Conservation (phyloP, 2,113 vertebrate genomes). For the Pipa parva region DNA sequence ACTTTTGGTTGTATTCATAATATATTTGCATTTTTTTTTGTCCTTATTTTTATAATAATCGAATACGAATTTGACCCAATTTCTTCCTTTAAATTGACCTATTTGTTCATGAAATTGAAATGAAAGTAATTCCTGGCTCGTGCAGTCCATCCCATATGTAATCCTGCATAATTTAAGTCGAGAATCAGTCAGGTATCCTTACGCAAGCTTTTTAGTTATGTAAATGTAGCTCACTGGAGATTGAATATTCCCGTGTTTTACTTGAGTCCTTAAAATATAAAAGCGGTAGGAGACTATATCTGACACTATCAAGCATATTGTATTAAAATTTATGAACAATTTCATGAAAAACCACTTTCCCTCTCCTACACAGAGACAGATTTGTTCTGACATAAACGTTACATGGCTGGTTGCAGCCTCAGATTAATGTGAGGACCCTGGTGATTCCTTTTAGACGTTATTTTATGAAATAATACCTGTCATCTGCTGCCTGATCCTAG, state of each 20-base stretch:
- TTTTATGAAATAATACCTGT: constrained; percentile 98
- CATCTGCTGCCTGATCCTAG: constrained; percentile 89
- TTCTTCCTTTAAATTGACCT: background rate
- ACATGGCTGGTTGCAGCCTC: constrained; percentile 87
- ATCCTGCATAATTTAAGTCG: background rate
- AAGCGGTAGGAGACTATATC: constrained; percentile 84
- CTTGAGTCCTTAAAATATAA: constrained; percentile 86
- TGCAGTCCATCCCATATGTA: background rate
- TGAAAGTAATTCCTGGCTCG: background rate
- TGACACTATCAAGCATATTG: constrained; percentile 88
- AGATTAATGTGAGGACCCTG: constrained; percentile 82
- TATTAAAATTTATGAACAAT: constrained; percentile 98
- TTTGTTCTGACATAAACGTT: constrained; percentile 86
- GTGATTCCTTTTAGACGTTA: constrained; percentile 80
- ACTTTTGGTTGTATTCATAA: too few relatives aligned
- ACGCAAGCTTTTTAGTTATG: constrained; percentile 78
- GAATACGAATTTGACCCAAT: too few relatives aligned
- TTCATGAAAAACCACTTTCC: constrained; percentile 98
- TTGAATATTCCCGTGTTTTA: constrained; percentile 76
- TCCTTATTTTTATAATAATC: too few relatives aligned
- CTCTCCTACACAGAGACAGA: constrained; percentile 80
- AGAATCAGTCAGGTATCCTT: constrained; percentile 66
- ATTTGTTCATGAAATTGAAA: background rate
- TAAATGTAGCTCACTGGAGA: constrained; percentile 77
- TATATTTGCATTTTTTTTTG: too few relatives aligned